phyloP scores from a whole-genome alignment of 2,797 vertebrate genomes.

The Lepilemur ruficaudatus region DNA sequence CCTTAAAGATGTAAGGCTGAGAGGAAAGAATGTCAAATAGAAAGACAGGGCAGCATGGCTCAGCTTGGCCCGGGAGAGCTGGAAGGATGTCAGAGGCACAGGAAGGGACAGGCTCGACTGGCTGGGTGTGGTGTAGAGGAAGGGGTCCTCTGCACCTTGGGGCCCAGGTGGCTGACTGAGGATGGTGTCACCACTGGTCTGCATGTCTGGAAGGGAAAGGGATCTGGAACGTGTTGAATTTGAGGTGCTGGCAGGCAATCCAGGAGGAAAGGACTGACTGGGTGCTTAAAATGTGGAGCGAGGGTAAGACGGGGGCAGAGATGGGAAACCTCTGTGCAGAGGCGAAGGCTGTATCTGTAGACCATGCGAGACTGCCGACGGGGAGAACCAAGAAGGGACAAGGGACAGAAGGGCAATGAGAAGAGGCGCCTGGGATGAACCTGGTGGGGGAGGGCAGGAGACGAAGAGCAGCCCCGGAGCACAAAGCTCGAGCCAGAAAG shows the following conservation, averaged over 20 bases:
- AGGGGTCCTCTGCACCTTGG: background rate
- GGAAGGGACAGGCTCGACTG: background rate
- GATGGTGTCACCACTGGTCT: rapidly evolving
- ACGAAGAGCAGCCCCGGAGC: background rate
- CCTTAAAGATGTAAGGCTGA: background rate
- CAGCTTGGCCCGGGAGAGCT: background rate
- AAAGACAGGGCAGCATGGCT: background rate
- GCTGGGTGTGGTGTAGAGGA: background rate
- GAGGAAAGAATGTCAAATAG: background rate
- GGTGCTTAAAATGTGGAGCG: background rate
- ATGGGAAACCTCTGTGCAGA: rapidly evolving
- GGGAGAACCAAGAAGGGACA: background rate
- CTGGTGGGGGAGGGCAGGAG: background rate
- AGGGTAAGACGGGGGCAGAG: background rate
- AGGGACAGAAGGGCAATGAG: background rate
- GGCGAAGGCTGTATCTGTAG: background rate
- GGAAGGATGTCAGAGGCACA: background rate
- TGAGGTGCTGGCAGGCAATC: background rate
- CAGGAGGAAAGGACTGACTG: background rate
- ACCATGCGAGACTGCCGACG: rapidly evolving
- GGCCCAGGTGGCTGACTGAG: background rate
- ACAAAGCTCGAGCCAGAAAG: background rate
- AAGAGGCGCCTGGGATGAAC: background rate
- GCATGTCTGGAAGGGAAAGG: background rate
- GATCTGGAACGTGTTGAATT: background rate